Evolutionary conservation across 2,113 vertebrate genomes (phyloP).

Genomic region (Hassar affinis): DNA sequence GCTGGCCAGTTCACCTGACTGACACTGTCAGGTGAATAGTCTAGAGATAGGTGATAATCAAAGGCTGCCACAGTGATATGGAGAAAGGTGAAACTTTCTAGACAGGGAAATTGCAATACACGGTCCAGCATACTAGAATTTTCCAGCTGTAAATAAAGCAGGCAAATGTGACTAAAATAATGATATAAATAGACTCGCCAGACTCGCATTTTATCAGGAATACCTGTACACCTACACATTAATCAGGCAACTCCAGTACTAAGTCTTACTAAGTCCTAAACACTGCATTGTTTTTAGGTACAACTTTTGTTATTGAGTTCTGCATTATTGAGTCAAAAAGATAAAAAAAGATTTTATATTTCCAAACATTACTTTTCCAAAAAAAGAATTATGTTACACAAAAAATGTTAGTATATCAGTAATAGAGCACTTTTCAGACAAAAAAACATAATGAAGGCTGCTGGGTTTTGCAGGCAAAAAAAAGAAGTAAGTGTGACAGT

Average conservation of each 20-base stretch:
- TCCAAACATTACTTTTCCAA: too few relatives aligned
- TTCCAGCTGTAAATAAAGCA: not conserved
- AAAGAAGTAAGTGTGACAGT: too few relatives aligned
- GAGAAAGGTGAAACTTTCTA: constrained; percentile 9
- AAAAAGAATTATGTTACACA: too few relatives aligned
- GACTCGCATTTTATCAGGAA: not conserved
- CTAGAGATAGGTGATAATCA: not conserved
- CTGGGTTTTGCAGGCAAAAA: too few relatives aligned
- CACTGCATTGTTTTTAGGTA: too few relatives aligned
- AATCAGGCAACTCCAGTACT: not conserved
- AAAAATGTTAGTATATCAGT: too few relatives aligned
- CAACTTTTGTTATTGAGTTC: too few relatives aligned
- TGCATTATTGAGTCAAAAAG: too few relatives aligned
- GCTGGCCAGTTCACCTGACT: not conserved
- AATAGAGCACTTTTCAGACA: too few relatives aligned
- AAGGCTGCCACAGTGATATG: not conserved
- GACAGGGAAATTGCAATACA: not conserved
- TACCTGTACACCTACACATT: not conserved
- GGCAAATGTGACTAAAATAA: not conserved
- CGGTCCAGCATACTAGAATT: not conserved
- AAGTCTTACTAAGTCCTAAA: too few relatives aligned
- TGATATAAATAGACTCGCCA: not conserved
- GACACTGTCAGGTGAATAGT: constrained; percentile 13
- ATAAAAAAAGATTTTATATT: too few relatives aligned
- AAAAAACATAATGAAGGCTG: too few relatives aligned